Evolutionary conservation across 92 coral and sea anemone genomes (phyloP).

Genomic region (Epizoanthus rinbou): DNA sequence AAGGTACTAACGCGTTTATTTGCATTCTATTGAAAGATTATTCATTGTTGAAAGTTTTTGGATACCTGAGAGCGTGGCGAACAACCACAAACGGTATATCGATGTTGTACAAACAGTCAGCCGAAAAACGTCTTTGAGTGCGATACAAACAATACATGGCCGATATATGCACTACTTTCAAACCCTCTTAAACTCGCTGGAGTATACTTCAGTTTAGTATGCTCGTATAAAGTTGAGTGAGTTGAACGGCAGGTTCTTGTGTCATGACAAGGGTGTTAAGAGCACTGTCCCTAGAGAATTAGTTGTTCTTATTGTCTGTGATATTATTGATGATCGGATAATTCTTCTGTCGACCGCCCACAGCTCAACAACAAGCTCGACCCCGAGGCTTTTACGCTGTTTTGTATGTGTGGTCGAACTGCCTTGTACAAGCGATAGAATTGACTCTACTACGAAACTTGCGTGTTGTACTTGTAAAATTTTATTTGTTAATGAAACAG

Average conservation of each 20-base stretch:
- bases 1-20: constrained; percentile 54
- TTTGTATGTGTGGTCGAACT: constrained; percentile 76
- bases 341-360: constrained; percentile 94
- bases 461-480: constrained; percentile 1
- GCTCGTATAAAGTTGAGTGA: background rate
- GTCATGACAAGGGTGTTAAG: constrained; percentile 57
- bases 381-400: constrained; percentile 68
- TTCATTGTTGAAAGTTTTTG: constrained; percentile 65
- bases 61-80: constrained; percentile 54
- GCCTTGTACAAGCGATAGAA: background rate
- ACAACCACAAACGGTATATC: constrained; percentile 24
- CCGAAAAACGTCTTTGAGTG: background rate
- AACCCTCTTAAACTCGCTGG: background rate
- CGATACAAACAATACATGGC: background rate
- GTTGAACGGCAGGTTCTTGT: constrained; percentile 18
- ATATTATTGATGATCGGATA: constrained; percentile 89
- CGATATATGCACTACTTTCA: background rate
- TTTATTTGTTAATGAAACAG: constrained; percentile 14
- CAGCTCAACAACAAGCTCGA: constrained; percentile 69
- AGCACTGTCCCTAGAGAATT: constrained; percentile 72
- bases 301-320: constrained; percentile 64
- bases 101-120: constrained; percentile 15
- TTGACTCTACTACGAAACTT: background rate
- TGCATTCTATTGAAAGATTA: constrained; percentile 68
- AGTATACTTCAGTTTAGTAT: background rate